Conservation (phyloP, 2,113 vertebrate species). For the Elaphurus davidianus region DNA sequence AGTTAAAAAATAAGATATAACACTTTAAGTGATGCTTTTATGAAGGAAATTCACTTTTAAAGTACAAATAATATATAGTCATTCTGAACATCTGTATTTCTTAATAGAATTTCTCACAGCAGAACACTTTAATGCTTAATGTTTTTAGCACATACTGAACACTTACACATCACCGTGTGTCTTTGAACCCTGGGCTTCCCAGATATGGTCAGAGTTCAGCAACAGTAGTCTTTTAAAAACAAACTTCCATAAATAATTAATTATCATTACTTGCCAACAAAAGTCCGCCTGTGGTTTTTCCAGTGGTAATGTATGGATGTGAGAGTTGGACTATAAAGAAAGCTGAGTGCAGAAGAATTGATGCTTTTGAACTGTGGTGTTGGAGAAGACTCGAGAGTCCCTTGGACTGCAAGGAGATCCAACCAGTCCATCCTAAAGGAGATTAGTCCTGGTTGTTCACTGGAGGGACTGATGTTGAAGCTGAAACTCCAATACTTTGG, state of each 20-base stretch:
- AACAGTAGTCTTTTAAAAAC: slow-evolving; percentile 13
- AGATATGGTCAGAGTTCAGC: not conserved
- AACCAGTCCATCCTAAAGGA: too few relatives aligned
- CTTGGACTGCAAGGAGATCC: too few relatives aligned
- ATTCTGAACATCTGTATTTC: not conserved
- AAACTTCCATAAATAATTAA: not conserved
- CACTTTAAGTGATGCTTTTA: not conserved
- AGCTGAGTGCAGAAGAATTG: too few relatives aligned
- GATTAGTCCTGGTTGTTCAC: too few relatives aligned
- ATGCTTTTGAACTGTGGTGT: too few relatives aligned
- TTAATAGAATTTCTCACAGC: not conserved
- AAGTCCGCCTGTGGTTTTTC: too few relatives aligned
- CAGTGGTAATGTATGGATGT: too few relatives aligned
- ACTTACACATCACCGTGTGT: not conserved
- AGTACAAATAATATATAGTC: not conserved
- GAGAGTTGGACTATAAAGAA: too few relatives aligned
- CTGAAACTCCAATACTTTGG: too few relatives aligned
- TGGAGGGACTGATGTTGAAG: too few relatives aligned
- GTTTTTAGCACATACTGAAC: not conserved
- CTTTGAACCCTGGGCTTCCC: not conserved
- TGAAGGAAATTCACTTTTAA: not conserved
- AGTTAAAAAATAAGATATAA: not conserved
- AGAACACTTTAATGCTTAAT: not conserved
- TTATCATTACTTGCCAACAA: not conserved
- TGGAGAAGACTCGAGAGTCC: too few relatives aligned